Evolutionary conservation across 2,888 invertebrate genomes (phyloP), one percentile per base, ranked within the genome.

Genomic region (Synergus itoensis): DNA sequence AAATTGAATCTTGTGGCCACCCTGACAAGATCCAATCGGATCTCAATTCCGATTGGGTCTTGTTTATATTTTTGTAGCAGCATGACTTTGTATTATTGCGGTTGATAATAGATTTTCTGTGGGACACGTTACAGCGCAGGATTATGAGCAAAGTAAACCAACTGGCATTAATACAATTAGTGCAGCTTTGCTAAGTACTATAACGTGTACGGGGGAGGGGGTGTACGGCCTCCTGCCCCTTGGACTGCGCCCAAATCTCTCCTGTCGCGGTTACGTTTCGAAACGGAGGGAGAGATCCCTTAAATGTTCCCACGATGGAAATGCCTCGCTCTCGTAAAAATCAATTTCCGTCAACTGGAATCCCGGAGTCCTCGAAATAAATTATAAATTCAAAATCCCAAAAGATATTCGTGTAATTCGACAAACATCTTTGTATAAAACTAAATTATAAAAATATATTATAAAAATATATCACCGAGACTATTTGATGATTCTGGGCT

Each of bases 141-240:
- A 86, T 87, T 86, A 45, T 88, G 86, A 89, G 89, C 88, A 86
- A 79, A 84, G 86, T 85, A 88, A 90, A 88, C 89, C 91, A 87
- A 88, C 88, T 87, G 87, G 89, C 88, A 90, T 91, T 91, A 91
- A 91, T 90, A 91, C 90, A 91, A 91, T 91, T 91, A 91, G 90
- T 87, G 85, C 86, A 87, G 90, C 90, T 90, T 90, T 88, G 87
- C 87, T 90, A 90, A 91, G 89, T 89, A 87, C 89, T 87, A 85
- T 88, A 87, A 88, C 89, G 89, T 84, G 86, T 82, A 83, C 77
- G 82, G 53, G 83, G 63, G 67, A 82, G 53, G 83, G 63, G 67
- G 43, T 21, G 16, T 40, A n/a, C 7, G 18, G 43, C 80, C 81
- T 83, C 40, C 82, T 82, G 83, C 79, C 82, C 84, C 86, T 90